These are phyloP conservation scores for Pseudomugil tenellus DNA, from an alignment of 2,797 vertebrate species.

Conservation along the genomic window DNA sequence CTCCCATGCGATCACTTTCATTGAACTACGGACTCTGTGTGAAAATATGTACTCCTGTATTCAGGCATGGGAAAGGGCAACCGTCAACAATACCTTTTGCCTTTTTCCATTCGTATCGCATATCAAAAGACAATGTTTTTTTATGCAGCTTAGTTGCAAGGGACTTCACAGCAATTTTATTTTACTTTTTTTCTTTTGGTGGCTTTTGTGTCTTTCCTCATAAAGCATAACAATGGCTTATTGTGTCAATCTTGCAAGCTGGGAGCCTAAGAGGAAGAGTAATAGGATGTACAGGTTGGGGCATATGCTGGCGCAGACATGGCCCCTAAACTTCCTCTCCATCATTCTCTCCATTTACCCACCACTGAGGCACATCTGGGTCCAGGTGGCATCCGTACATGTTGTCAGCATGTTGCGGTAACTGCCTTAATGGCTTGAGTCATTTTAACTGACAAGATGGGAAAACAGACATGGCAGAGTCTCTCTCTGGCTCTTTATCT, in stretches of 20 bases:
- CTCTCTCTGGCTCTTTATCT: slow-evolving; percentile 75
- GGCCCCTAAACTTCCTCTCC: slow-evolving; percentile 68
- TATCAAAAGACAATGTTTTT: slow-evolving; percentile 53
- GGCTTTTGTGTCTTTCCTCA: slow-evolving; percentile 64
- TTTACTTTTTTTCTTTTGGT: slow-evolving; percentile 27
- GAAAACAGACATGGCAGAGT: slow-evolving; percentile 77
- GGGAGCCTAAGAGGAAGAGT: slow-evolving; percentile 61
- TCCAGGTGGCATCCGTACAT: slow-evolving; percentile 74
- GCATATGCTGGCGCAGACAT: slow-evolving; percentile 67
- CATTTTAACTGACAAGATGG: slow-evolving; percentile 76
- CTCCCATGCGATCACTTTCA: slow-evolving; percentile 71
- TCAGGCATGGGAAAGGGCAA: slow-evolving; percentile 66
- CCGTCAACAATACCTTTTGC: slow-evolving; percentile 64
- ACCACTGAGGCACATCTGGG: slow-evolving; percentile 74
- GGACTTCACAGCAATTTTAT: slow-evolving; percentile 55
- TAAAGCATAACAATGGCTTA: slow-evolving; percentile 68
- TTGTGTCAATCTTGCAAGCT: slow-evolving; percentile 60
- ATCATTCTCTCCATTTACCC: slow-evolving; percentile 70
- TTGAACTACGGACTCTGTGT: slow-evolving; percentile 62
- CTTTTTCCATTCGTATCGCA: slow-evolving; percentile 53
- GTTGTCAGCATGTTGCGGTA: slow-evolving; percentile 74
- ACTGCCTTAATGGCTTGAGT: slow-evolving; percentile 75
- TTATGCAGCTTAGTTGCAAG: slow-evolving; percentile 54
- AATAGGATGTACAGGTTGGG: slow-evolving; percentile 66
- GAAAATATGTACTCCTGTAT: slow-evolving; percentile 69